Evolutionary conservation across 2,113 vertebrate genomes (phyloP).

Genomic region (Dipodomys spectabilis): DNA sequence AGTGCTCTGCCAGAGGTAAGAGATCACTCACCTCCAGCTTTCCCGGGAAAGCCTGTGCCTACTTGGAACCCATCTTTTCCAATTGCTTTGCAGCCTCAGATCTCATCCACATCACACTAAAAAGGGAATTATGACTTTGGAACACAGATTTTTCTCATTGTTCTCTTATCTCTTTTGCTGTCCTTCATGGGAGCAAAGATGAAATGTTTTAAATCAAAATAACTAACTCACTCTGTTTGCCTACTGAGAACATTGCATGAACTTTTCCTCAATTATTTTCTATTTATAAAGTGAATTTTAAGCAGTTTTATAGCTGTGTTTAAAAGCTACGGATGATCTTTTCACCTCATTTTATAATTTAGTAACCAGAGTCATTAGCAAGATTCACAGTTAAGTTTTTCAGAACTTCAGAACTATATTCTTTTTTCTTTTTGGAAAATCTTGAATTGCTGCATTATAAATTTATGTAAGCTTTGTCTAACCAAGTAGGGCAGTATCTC

Average conservation of each 20-base stretch:
- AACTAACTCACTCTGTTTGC: not conserved
- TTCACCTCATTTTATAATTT: conserved; percentile 46
- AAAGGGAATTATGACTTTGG: not conserved
- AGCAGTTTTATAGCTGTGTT: not conserved
- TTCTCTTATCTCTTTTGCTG: not conserved
- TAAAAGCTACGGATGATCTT: conserved; percentile 34
- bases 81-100: not conserved
- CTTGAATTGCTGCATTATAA: conserved; percentile 45
- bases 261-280: not conserved
- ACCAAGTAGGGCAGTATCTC: not conserved
- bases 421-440: conserved; percentile 24
- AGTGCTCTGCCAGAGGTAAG: not conserved
- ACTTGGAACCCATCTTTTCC: not conserved
- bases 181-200: not conserved
- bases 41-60: not conserved
- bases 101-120: not conserved
- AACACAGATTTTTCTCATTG: not conserved
- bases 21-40: not conserved
- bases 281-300: conserved; percentile 19
- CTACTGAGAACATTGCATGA: not conserved
- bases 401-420: not conserved
- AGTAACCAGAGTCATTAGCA: conserved; percentile 48
- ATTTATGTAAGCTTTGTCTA: not conserved
- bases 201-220: not conserved
- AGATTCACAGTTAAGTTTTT: not conserved